These are phyloP conservation scores for Fabriciana adippe DNA, from an alignment of 2,888 invertebrate genomes.

Conservation along the genomic window DNA sequence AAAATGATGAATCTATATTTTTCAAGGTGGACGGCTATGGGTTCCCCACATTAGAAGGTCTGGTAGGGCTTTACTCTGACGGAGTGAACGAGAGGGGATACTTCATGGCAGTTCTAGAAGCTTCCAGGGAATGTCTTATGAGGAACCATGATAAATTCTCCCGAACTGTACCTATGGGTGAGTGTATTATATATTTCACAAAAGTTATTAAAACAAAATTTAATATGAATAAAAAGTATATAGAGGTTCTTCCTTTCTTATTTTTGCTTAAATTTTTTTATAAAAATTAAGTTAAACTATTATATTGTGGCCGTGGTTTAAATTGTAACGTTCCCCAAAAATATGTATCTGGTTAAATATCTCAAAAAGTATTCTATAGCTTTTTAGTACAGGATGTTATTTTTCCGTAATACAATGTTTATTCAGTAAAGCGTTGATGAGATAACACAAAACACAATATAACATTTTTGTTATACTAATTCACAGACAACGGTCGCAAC, in stretches of 20 bases:
- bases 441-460: too few species aligned
- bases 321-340: too few species aligned
- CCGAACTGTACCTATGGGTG: conserved; percentile 72
- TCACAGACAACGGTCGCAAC: conserved; percentile 86
- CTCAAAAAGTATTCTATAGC: too few species aligned
- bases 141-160: conserved; percentile 80
- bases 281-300: too few species aligned
- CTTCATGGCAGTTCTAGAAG: conserved; percentile 87
- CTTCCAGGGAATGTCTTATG: conserved; percentile 86
- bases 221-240: too few species aligned
- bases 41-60: conserved; percentile 88
- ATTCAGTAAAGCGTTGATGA: not conserved
- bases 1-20: not conserved
- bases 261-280: too few species aligned
- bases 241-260: too few species aligned
- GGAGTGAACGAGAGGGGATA: conserved; percentile 90
- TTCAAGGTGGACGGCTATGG: conserved; percentile 86
- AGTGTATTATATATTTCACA: not conserved
- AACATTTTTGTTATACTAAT: conserved; percentile 21
- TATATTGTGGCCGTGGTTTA: too few species aligned
- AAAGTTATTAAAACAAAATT: too few species aligned
- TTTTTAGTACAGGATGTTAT: not conserved
- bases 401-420: not conserved
- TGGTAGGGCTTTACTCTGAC: conserved; percentile 88
- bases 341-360: too few species aligned